Evolutionary conservation across 2,113 vertebrate species (phyloP), one percentile per base, ranked within the genome.

Genomic region (Boulengerochromis microlepis): DNA sequence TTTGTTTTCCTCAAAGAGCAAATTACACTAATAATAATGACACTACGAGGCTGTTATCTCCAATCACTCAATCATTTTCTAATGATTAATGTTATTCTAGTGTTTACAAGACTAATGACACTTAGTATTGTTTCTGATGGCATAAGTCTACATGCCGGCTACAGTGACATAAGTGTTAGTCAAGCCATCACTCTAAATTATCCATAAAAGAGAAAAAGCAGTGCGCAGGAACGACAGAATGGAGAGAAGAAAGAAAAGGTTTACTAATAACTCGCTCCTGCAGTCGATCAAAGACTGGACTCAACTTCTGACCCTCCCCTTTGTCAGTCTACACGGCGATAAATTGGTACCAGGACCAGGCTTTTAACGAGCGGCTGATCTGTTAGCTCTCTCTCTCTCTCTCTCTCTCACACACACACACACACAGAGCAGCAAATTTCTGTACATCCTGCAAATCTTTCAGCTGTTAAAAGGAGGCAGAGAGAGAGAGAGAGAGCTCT

Each of bases 211-310:
- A 38, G 83, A 2, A 38, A 66, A 5, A 35, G 53, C 10, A 15
- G 64, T 18, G n/a, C 2, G 16, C 56, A 47, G 22, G 33, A 61
- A 12, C 1, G 9, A 59, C 45, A 8, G 35, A 54, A 22, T 3
- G 15, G 53, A 16, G 38, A 74, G 24, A 45, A 18, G 71, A 22
- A 4, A 18, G 13, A 8, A 56, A 7, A 12, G 33, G 50, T 88
- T 90, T 87, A 82, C 90, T 90, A 90, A 92, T 90, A 90, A 89
- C 82, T 90, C 6, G 6, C 22, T 64, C 4, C 76, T 66, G 83
- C 83, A 76, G 47, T 84, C 82, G 4, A 80, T 92, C 86, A 90
- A 80, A 82, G 84, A 42, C 83, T 52, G 4, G 8, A 50, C 47
- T 80, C 24, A 57, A 45, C 33, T 45, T 80, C 40, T 84, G 82